Evolutionary conservation across 2,888 invertebrate genomes (phyloP).

Genomic region (Bembecia ichneumoniformis): DNA sequence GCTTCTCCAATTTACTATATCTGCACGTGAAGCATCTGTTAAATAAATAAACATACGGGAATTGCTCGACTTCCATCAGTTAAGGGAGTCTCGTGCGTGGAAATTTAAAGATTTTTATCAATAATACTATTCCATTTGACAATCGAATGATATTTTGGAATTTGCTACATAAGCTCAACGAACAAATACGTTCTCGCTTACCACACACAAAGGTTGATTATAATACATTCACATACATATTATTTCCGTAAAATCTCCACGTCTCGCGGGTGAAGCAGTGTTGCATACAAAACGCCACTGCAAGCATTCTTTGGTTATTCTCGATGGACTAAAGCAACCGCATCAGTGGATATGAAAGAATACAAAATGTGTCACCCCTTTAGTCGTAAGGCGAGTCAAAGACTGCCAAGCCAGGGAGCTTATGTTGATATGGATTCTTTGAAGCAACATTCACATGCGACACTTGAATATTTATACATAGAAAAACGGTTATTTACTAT

Average conservation of each 20-base stretch:
- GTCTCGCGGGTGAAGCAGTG: neutral
- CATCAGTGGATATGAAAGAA: slow-evolving; percentile 26
- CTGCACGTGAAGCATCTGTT: slow-evolving; percentile 55
- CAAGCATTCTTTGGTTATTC: slow-evolving; percentile 24
- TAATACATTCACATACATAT: no score
- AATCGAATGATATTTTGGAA: slow-evolving; percentile 4
- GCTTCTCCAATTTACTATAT: slow-evolving; percentile 56
- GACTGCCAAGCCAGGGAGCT: slow-evolving; percentile 30
- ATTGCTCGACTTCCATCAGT: slow-evolving; percentile 28
- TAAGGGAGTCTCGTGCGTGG: slow-evolving; percentile 18
- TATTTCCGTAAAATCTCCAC: neutral
- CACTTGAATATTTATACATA: neutral
- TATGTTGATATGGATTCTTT: slow-evolving; percentile 47
- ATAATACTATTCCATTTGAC: no score
- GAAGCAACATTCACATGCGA: slow-evolving; percentile 32
- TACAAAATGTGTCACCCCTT: slow-evolving; percentile 42
- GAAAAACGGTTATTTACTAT: no score
- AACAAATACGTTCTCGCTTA: no score
- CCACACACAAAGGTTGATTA: no score
- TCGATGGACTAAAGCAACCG: slow-evolving; percentile 18
- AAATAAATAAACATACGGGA: slow-evolving; percentile 43
- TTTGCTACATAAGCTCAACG: no score
- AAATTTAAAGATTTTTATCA: slow-evolving; percentile 5
- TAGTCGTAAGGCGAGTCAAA: slow-evolving; percentile 38
- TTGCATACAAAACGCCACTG: slow-evolving; percentile 22